Evolutionary conservation across 2,888 invertebrate species (phyloP), one percentile per base, ranked within the genome.

Genomic region (Pollenia amentaria): DNA sequence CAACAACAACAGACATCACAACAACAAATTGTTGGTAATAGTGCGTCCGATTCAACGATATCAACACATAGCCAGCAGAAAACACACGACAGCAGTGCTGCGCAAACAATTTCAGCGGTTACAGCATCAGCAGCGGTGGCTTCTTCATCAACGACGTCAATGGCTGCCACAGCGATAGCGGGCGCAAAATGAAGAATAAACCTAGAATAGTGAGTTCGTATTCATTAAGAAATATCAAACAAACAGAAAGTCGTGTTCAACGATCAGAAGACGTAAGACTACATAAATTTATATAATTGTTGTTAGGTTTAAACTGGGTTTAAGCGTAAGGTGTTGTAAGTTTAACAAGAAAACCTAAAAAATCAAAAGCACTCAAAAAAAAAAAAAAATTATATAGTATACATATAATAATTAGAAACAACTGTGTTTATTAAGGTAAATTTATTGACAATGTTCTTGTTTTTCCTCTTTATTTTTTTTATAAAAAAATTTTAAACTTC

Each of bases 31-130:
- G 64, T 64, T 67, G 84, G 77, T 6, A 82, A 80, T 65, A 88
- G 81, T 81, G 67, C 72, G 65, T 73, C 87, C 46, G 87, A 87
- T 64, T 77, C 69, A 29, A 53, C 70, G 60, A 65, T 60, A 65
- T 76, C 70, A 76, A 87, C 84, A 89, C 90, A 87, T 89, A 90
- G 51, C 75, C 87, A 78, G 82, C 87, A 77, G 76, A 87, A 87
- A 84, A 60, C 72, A 48, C 83, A 88, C 70, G 82, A 80, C 67
- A 81, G 75, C 75, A 84, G 83, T 57, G 80, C 78, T 84, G 81
- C 67, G 10, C 81, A 81, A 60, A 88, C 89, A 67, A 89, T 85
- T 60, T 87, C 89, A 48, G 14, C 90, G 44, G 87, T 84, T 73
- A 85, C 89, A 53, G 88, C 89, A 72, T 88, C 89, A 38, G 77